Evolutionary conservation across 1,140 invertebrate species (phyloP).

Genomic region (Tribolium madens): DNA sequence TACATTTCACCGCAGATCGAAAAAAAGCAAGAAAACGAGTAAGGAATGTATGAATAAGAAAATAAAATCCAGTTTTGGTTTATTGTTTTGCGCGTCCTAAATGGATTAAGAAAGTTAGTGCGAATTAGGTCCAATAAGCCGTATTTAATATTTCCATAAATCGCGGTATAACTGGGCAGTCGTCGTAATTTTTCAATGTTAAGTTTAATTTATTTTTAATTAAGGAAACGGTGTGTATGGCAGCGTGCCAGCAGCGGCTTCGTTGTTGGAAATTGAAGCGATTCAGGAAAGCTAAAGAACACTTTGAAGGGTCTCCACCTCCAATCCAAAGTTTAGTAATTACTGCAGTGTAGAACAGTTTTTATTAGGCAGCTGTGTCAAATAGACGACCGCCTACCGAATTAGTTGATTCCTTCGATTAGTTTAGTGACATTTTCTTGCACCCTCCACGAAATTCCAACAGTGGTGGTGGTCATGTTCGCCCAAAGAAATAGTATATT

Average conservation of each 20-base stretch:
- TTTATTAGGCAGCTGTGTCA: slow-evolving; percentile 44
- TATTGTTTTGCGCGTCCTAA: background rate
- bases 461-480: slow-evolving; percentile 6
- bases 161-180: slow-evolving; percentile 27
- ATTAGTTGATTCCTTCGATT: slow-evolving; percentile 46
- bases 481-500: too few relatives aligned
- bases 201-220: slow-evolving; percentile 35
- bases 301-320: slow-evolving; percentile 43
- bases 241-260: slow-evolving; percentile 33
- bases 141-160: slow-evolving; percentile 32
- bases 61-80: too few relatives aligned
- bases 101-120: slow-evolving; percentile 26
- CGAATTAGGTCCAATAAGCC: slow-evolving; percentile 15
- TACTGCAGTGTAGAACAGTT: slow-evolving; percentile 46
- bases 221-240: slow-evolving; percentile 40
- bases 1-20: too few relatives aligned
- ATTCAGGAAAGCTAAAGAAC: slow-evolving; percentile 45
- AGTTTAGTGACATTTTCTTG: slow-evolving; percentile 44
- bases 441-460: slow-evolving; percentile 4
- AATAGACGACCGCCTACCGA: slow-evolving; percentile 45
- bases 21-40: too few relatives aligned
- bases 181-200: slow-evolving; percentile 33
- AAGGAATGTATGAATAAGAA: too few relatives aligned
- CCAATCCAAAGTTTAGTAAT: slow-evolving; percentile 45
- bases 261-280: slow-evolving; percentile 39